These are phyloP conservation scores for Dynastes tityus DNA, from an alignment of 2,888 invertebrate genomes.

Conservation along the genomic window DNA sequence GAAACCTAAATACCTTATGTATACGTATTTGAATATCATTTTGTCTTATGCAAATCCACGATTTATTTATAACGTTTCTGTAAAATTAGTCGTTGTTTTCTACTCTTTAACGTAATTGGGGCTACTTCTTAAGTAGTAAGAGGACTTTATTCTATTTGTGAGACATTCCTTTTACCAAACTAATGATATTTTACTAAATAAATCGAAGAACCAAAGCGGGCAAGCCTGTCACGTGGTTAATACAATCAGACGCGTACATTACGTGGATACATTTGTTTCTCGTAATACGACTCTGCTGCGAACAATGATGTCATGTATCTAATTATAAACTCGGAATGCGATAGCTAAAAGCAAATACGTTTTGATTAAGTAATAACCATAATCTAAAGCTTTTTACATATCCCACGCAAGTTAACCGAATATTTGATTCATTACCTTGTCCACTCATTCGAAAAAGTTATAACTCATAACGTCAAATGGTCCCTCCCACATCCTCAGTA, in stretches of 20 bases:
- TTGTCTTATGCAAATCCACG: too few relatives aligned
- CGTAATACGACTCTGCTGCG: not conserved
- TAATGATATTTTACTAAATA: not conserved
- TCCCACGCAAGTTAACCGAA: constrained; percentile 1
- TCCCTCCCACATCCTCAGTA: constrained; percentile 33
- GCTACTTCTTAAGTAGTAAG: too few relatives aligned
- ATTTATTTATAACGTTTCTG: too few relatives aligned
- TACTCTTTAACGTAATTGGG: too few relatives aligned
- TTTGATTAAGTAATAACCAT: not conserved
- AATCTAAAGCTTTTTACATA: not conserved
- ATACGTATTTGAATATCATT: too few relatives aligned
- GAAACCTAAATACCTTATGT: too few relatives aligned
- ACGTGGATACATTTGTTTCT: not conserved
- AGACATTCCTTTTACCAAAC: too few relatives aligned
- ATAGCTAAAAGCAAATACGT: not conserved
- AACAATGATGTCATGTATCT: not conserved
- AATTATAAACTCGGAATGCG: not conserved
- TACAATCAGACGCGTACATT: not conserved
- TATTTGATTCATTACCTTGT: not conserved
- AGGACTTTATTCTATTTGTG: too few relatives aligned
- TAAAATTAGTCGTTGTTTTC: too few relatives aligned
- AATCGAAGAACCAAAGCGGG: not conserved
- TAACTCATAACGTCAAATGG: constrained; percentile 27
- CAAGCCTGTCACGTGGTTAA: not conserved
- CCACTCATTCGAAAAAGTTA: not conserved